Percentiles rank a stretch among this genome's conserved stretches.
These are phyloP conservation scores for Scaptomyza flava DNA, from an alignment of 2,888 invertebrate species.

Conservation along the genomic window DNA sequence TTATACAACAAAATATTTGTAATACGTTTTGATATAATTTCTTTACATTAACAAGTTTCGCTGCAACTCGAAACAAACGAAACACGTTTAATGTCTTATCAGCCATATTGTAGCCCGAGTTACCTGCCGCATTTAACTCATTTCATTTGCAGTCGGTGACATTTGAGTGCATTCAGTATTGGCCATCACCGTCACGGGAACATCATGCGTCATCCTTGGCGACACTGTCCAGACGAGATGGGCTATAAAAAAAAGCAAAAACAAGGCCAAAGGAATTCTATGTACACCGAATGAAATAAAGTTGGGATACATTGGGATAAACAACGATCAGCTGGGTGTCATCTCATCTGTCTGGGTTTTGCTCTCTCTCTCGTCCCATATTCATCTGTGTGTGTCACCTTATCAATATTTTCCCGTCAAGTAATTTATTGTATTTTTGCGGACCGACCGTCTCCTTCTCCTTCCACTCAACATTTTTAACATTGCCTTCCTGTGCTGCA, in stretches of 20 bases:
- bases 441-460: conserved; percentile 19
- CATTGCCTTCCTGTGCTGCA: conserved; percentile 38
- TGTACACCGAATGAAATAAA: conserved; percentile 6
- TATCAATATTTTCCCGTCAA: conserved; percentile 82
- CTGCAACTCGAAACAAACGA: no score
- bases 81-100: conserved; percentile 44
- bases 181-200: conserved; percentile 43
- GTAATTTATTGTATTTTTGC: conserved; percentile 80
- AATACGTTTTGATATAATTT: no score
- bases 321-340: conserved; percentile 71
- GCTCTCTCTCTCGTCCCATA: conserved; percentile 1
- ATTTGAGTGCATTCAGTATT: conserved; percentile 11
- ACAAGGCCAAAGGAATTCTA: conserved; percentile 42
- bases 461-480: not conserved
- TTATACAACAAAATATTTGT: not conserved
- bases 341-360: conserved; percentile 52
- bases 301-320: conserved; percentile 19
- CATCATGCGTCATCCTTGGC: conserved; percentile 75
- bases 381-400: conserved; percentile 65
- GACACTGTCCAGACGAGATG: conserved; percentile 56
- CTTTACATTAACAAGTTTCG: no score
- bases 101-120: conserved; percentile 37
- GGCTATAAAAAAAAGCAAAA: conserved; percentile 56
- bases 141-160: conserved; percentile 59
- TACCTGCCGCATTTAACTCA: conserved; percentile 76